Conservation (phyloP, 1,140 invertebrate genomes). For the Cepaea nemoralis region DNA sequence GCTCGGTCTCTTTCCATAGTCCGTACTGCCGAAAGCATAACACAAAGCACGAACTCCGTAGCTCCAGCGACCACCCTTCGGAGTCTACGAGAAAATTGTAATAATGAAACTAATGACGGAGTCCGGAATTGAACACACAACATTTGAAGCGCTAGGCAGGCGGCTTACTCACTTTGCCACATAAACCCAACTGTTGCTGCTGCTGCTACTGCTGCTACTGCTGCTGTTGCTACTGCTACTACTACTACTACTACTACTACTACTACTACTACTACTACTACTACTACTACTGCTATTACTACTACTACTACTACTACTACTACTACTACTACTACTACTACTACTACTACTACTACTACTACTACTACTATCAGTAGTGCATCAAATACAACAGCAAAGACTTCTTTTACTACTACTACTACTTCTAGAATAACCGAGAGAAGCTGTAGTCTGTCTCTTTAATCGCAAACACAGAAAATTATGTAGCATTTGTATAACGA, state of each 20-base stretch:
- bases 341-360: slow-evolving; percentile 10
- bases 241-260: slow-evolving; percentile 10
- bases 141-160: too few relatives aligned
- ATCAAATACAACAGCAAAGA: not conserved
- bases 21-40: too few relatives aligned
- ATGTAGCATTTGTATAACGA: too few relatives aligned
- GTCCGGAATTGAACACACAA: too few relatives aligned
- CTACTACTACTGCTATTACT: slow-evolving; percentile 10
- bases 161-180: too few relatives aligned
- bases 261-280: slow-evolving; percentile 10
- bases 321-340: slow-evolving; percentile 10
- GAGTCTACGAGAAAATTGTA: too few relatives aligned
- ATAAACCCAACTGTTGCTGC: slow-evolving; percentile 5
- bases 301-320: slow-evolving; percentile 10
- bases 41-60: too few relatives aligned
- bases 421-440: not conserved
- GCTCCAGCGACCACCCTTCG: too few relatives aligned
- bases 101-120: too few relatives aligned
- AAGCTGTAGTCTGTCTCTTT: too few relatives aligned
- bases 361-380: slow-evolving; percentile 10
- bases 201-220: slow-evolving; percentile 8
- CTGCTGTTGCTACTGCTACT: slow-evolving; percentile 1
- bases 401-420: slow-evolving; percentile 1
- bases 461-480: too few relatives aligned
- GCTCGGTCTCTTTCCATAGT: too few relatives aligned